A percentile compares a stretch with the other conserved stretches of the same genome.
Conservation (phyloP, 2,797 vertebrate species). For the Jordanella pulchra region DNA sequence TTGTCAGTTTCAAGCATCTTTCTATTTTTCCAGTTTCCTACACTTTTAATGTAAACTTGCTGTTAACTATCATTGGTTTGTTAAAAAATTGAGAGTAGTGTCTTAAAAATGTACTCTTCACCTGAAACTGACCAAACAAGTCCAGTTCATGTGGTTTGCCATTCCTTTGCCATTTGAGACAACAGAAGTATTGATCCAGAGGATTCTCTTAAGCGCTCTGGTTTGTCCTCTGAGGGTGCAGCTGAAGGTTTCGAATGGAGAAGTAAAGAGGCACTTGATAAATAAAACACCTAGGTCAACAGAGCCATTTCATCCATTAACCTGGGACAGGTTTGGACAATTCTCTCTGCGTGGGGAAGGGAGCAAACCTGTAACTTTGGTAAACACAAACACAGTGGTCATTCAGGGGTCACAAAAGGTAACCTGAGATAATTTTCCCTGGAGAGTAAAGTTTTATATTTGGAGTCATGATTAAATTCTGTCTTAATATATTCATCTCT, state of each 20-base stretch:
- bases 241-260: constrained; percentile 73
- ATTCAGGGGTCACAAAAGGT: constrained; percentile 42
- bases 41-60: background rate
- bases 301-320: constrained; percentile 78
- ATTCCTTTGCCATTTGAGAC: constrained; percentile 68
- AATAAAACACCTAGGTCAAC: constrained; percentile 83
- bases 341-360: constrained; percentile 27
- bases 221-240: constrained; percentile 79
- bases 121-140: constrained; percentile 71
- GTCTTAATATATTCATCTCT: background rate
- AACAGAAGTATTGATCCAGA: constrained; percentile 79
- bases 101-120: constrained; percentile 52
- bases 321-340: constrained; percentile 62
- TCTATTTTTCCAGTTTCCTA: background rate
- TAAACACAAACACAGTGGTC: constrained; percentile 56
- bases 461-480: background rate
- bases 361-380: constrained; percentile 49
- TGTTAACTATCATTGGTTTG: constrained; percentile 12
- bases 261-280: constrained; percentile 78
- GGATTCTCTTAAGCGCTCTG: constrained; percentile 70
- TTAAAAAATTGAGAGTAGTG: constrained; percentile 44
- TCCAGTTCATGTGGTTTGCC: constrained; percentile 51
- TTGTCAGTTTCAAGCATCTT: constrained; percentile 10
- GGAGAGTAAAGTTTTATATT: too few species aligned
- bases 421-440: background rate